Conservation (phyloP, 2,888 invertebrate genomes). For the Poecilobothrus nobilitatus region DNA sequence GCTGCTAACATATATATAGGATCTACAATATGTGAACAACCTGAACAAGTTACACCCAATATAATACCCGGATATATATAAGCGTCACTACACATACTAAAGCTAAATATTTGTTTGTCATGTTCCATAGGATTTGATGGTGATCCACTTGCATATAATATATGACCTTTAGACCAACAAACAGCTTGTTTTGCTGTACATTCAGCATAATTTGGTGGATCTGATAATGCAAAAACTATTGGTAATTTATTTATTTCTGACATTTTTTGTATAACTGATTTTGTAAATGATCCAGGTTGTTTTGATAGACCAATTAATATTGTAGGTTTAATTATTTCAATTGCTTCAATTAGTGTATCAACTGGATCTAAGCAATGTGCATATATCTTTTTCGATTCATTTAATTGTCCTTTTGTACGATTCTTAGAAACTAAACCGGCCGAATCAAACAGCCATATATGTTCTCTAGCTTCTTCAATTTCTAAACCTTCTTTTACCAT, state of each 20-base stretch:
- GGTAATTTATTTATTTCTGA: slow-evolving; percentile 71
- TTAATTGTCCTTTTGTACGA: slow-evolving; percentile 71
- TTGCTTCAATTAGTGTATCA: slow-evolving; percentile 69
- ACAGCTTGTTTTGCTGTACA: slow-evolving; percentile 91
- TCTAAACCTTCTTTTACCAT: slow-evolving; percentile 78
- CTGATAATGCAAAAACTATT: slow-evolving; percentile 87
- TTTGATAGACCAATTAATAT: slow-evolving; percentile 68
- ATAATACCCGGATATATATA: slow-evolving; percentile 91
- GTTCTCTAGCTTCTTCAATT: slow-evolving; percentile 64
- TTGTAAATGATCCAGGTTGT: slow-evolving; percentile 73
- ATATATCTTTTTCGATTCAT: slow-evolving; percentile 71
- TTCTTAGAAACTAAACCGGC: slow-evolving; percentile 86
- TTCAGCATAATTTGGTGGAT: slow-evolving; percentile 90
- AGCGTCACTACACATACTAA: slow-evolving; percentile 91
- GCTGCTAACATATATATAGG: slow-evolving; percentile 83
- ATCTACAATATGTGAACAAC: slow-evolving; percentile 81
- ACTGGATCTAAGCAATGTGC: slow-evolving; percentile 71
- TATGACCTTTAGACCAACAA: slow-evolving; percentile 58
- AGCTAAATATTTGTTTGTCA: slow-evolving; percentile 65
- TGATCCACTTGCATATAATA: slow-evolving; percentile 85
- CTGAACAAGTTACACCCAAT: slow-evolving; percentile 77
- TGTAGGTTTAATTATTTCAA: slow-evolving; percentile 68
- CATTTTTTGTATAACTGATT: slow-evolving; percentile 72
- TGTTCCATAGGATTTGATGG: slow-evolving; percentile 78
- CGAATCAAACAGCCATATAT: slow-evolving; percentile 94